Evolutionary conservation across 2,797 vertebrate genomes (phyloP).

Genomic region (Spizella passerina): DNA sequence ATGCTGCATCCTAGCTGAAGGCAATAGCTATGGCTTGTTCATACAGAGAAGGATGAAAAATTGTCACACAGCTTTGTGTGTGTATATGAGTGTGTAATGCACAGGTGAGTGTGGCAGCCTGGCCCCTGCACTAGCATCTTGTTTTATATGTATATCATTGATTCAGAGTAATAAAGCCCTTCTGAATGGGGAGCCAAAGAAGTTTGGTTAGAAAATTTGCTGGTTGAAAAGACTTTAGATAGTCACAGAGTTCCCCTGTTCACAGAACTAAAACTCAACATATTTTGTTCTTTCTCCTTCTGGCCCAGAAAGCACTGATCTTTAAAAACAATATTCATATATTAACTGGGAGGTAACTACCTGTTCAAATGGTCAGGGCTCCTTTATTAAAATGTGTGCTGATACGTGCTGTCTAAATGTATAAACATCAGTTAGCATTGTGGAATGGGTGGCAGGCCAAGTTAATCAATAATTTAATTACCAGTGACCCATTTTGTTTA

Average conservation of each 20-base stretch:
- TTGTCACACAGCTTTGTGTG: neutral
- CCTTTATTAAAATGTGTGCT: neutral
- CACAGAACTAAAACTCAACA: neutral
- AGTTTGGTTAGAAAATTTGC: neutral
- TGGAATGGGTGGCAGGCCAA: neutral
- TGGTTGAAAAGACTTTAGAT: neutral
- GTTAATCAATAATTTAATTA: constrained; percentile 58
- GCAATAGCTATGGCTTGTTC: neutral
- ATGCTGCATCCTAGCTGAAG: neutral
- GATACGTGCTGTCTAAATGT: neutral
- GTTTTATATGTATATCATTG: fast-evolving
- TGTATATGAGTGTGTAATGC: fast-evolving
- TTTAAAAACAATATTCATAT: neutral
- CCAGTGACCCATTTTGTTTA: constrained; percentile 44
- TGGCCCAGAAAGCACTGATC: neutral
- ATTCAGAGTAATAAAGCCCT: neutral
- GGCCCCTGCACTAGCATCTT: neutral
- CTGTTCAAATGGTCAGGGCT: neutral
- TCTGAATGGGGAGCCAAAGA: neutral
- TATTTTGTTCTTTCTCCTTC: neutral
- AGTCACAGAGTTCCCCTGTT: neutral
- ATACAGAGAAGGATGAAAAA: neutral
- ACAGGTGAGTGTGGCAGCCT: neutral
- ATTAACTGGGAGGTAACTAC: neutral
- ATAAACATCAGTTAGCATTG: neutral